Evolutionary conservation across 1,140 invertebrate species (phyloP).

Genomic region (Matsumurasca onukii): DNA sequence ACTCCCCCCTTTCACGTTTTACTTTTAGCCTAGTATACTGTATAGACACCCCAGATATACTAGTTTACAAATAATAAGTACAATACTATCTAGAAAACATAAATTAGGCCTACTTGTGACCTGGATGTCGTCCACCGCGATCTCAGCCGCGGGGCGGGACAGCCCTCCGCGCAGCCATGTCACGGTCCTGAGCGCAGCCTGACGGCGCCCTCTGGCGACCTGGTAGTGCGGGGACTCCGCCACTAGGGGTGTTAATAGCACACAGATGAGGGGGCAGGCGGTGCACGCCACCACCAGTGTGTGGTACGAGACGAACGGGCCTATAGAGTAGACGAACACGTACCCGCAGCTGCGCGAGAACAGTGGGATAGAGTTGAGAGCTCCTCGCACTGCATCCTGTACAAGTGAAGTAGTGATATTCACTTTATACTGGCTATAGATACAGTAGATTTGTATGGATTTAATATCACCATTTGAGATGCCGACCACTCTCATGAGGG

Average conservation of each 20-base stretch:
- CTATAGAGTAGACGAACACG: slow-evolving; percentile 17
- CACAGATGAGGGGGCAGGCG: not conserved
- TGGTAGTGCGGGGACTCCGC: slow-evolving; percentile 33
- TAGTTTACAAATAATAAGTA: too few species aligned
- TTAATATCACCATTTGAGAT: too few species aligned
- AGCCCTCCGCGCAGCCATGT: slow-evolving; percentile 21
- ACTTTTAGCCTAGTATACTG: too few species aligned
- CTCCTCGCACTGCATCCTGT: slow-evolving; percentile 9
- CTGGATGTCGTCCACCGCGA: slow-evolving; percentile 29
- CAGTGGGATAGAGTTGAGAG: slow-evolving; percentile 8
- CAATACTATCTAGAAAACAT: too few species aligned
- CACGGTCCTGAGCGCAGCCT: not conserved
- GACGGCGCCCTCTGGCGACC: not conserved
- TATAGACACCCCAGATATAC: too few species aligned
- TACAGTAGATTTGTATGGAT: too few species aligned
- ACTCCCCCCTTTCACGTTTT: too few species aligned
- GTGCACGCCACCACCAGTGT: not conserved
- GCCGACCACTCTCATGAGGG: too few species aligned
- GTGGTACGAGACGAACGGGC: slow-evolving; percentile 17
- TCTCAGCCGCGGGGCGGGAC: slow-evolving; percentile 10
- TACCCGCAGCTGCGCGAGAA: slow-evolving; percentile 7
- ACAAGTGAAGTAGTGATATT: too few species aligned
- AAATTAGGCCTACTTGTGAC: too few species aligned
- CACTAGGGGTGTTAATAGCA: slow-evolving; percentile 5
- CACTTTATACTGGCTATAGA: too few species aligned